A percentile compares a stretch with the other conserved stretches of the same genome.
Conservation (phyloP, 2,113 vertebrate genomes). For the Daboia siamensis region DNA sequence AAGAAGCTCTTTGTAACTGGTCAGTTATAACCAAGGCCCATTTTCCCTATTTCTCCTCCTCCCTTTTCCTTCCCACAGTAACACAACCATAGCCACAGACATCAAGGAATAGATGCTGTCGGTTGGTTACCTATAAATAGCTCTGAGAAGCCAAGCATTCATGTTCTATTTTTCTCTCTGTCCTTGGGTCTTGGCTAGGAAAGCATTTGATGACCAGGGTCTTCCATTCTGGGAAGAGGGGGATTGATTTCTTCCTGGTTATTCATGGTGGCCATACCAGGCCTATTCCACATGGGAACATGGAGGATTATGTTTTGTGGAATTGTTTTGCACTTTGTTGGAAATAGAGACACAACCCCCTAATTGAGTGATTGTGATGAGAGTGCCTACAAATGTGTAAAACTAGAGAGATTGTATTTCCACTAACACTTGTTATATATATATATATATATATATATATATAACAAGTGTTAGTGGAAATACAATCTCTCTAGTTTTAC, state of each 20-base stretch:
- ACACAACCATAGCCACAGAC: neutral
- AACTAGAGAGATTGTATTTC: neutral
- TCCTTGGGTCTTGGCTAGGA: constrained; percentile 11
- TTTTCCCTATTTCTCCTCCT: neutral
- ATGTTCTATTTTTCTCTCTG: constrained; percentile 4
- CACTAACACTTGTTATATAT: neutral
- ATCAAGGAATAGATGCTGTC: neutral
- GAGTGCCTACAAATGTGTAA: constrained; percentile 6
- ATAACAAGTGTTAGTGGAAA: neutral
- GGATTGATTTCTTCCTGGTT: neutral
- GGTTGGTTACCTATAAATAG: neutral
- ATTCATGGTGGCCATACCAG: neutral
- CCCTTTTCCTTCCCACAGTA: neutral
- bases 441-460: too few relatives aligned
- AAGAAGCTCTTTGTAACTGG: constrained; percentile 11
- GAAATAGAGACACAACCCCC: neutral
- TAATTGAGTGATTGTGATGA: neutral
- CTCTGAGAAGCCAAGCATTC: constrained; percentile 22
- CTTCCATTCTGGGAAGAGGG: neutral
- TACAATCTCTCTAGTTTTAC: neutral
- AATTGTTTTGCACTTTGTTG: constrained; percentile 44
- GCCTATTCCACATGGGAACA: neutral
- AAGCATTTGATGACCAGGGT: neutral
- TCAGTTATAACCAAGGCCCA: constrained; percentile 6
- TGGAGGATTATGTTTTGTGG: neutral